Conservation (phyloP, 2,797 vertebrate species). For the Sciurus carolinensis region DNA sequence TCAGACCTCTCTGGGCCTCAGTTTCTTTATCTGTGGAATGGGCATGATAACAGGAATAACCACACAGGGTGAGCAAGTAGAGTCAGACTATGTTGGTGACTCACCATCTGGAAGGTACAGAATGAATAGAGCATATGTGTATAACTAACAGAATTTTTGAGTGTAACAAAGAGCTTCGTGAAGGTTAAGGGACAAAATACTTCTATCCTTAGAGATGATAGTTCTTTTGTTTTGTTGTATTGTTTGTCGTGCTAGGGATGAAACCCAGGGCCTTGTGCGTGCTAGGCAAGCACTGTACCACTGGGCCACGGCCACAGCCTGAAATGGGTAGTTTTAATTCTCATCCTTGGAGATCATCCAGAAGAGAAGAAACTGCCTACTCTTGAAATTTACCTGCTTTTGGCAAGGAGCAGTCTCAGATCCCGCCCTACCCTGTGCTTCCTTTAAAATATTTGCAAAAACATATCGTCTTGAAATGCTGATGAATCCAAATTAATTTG, state of each 20-base stretch:
- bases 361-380: not conserved
- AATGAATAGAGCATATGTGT: no score
- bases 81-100: not conserved
- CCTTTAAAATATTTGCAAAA: not conserved
- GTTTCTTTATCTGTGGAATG: constrained; percentile 28
- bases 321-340: not conserved
- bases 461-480: not conserved
- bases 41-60: not conserved
- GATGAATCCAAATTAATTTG: not conserved
- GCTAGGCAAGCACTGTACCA: not conserved
- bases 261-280: not conserved
- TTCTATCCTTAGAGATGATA: not conserved
- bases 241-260: not conserved
- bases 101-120: not conserved
- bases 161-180: not conserved
- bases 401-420: not conserved
- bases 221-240: not conserved
- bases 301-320: not conserved
- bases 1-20: not conserved
- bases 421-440: not conserved
- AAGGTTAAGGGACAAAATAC: not conserved
- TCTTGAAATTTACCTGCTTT: not conserved
- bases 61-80: not conserved
- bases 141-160: not conserved
- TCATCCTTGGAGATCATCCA: not conserved